Base-by-base conservation (phyloP, 2,888 invertebrate species). In the Artemia sinica region DNA sequence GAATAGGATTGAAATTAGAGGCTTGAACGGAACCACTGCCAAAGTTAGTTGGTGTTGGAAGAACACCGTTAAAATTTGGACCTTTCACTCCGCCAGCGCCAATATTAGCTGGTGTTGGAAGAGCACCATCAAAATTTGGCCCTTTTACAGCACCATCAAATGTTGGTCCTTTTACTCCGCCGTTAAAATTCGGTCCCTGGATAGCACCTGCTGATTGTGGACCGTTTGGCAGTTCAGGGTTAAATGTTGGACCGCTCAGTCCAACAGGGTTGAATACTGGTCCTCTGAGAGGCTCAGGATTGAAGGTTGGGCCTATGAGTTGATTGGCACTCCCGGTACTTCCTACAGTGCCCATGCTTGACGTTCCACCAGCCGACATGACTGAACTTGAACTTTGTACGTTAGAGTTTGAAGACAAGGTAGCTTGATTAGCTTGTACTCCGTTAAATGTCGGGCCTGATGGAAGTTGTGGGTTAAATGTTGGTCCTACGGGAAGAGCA, bases 201-300 rank as follows among this genome's bases (percentile, higher is more conserved):
- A 58, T 18, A 58, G 14, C 58, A 7, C 58, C 58, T n/a, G 58
- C 18, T 14, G 18, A 58, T 10, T 58, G n/a, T 18, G 58, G 58
- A 8, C 8, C 58, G 8, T 58, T 18, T 58, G 58, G 58, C 18
- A 58, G 18, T n/a, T n/a, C 10, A 14, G 58, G 58, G 58, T 58
- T 58, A 18, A 58, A 58, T n/a, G 14, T 58, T 58, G 58, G 58
- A 8, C 58, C 58, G 1, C 14, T 58, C 58, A 9, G 58, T 14
- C 58, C 58, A 8, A 18, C 58, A 58, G 58, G 58, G 58, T 58
- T 58, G 58, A 58, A 58, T 14, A 18, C 18, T 58, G 58, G 58
- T 14, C 58, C 58, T 8, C n/a, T 18, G 58, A 58, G 58, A 1
- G 58, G 58, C n/a, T n/a, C n/a, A 8, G 58, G 58, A 18, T 58